Evolutionary conservation across 53 echinoderm and acorn worm species (phyloP).

Genomic region (Pentamera pediparva): DNA sequence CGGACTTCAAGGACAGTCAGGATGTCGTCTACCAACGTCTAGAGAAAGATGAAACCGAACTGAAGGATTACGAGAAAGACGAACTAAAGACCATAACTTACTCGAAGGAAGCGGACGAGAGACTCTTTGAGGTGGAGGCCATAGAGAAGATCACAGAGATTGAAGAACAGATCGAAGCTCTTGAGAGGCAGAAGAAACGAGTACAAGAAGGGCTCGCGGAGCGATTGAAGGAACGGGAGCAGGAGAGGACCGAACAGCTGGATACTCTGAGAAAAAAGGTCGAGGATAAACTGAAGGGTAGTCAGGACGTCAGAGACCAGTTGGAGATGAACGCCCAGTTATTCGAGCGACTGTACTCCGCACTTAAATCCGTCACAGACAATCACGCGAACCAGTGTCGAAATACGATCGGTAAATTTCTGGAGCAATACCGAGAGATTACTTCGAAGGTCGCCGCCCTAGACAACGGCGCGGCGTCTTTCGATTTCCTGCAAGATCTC

Average conservation of each 20-base stretch:
- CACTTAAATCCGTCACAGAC: not conserved
- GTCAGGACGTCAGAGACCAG: not conserved
- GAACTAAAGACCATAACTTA: not conserved
- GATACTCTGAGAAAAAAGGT: not conserved
- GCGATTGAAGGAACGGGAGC: not conserved
- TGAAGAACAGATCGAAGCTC: not conserved
- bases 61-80: not conserved
- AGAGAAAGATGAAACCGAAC: not conserved
- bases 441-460: not conserved
- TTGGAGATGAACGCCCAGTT: not conserved
- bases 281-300: not conserved
- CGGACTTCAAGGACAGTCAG: not conserved
- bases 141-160: not conserved
- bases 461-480: not conserved
- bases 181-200: not conserved
- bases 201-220: not conserved
- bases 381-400: constrained; percentile 1
- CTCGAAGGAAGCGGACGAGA: constrained; percentile 14
- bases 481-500: not conserved
- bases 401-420: not conserved
- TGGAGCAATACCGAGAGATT: not conserved
- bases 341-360: not conserved
- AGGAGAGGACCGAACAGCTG: not conserved
- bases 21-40: not conserved
- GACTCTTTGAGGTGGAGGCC: constrained; percentile 6